Evolutionary conservation across 2,113 vertebrate genomes (phyloP), one percentile per base, ranked within the genome.

Genomic region (Neogobius melanostomus): DNA sequence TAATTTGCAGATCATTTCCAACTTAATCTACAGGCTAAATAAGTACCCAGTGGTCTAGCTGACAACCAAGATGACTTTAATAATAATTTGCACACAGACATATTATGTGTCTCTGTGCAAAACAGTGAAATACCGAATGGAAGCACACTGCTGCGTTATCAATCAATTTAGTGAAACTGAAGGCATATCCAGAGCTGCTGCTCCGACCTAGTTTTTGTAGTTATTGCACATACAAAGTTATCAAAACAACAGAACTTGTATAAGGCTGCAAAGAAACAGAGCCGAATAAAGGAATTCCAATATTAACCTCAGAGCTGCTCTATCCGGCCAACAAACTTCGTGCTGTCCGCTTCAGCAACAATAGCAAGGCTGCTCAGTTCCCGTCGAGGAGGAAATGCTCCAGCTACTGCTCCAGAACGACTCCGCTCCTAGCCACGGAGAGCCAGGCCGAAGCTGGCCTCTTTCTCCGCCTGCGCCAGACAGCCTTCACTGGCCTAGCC

Each of bases 371-470:
- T 45, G 2, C 46, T 15, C 59, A 44, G 12, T 43, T 43, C 49
- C 66, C 45, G 10, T 68, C 79, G 73, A 7, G 36, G 28, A 47
- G 68, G 52, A 6, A 48, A 66, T 75, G 75, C 79, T 8, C 62
- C 68, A 36, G 52, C 62, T 53, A 65, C 59, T 14, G 68, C 70
- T 68, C 82, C 76, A 42, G 72, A 7, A 5, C 11, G 21, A n/a
- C 68, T 65, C 80, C 82, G 79, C 79, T 79, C 59, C 62, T 65
- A 72, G 69, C 72, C 80, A 49, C 59, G 44, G 54, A 49, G 11
- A 75, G 49, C 73, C 79, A 81, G 89, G 88, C 88, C 87, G 84
- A 74, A 57, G 66, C 82, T 85, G 89, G 89, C 88, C 86, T 88
- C 79, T 77, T 81, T 87, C 82, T 84, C 83, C 76, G 84, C 71